Conservation (phyloP, 2,888 invertebrate species). For the Cheilosia vulpina region DNA sequence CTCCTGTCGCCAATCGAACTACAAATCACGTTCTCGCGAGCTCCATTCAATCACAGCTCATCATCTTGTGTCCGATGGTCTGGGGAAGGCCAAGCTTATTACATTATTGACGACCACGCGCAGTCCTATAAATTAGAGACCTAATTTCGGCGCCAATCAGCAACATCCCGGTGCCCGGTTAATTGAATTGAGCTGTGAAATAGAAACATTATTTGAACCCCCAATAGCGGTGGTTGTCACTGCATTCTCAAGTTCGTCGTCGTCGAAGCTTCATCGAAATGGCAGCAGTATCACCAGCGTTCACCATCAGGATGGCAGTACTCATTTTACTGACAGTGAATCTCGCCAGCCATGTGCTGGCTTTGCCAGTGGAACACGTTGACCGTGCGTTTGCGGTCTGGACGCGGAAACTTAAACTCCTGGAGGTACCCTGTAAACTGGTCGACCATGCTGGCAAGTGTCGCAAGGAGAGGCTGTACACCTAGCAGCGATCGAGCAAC, state of each 20-base stretch:
- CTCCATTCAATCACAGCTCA: slow-evolving; percentile 10
- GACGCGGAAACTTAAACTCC: slow-evolving; percentile 35
- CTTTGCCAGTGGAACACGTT: slow-evolving; percentile 20
- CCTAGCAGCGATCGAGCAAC: background rate
- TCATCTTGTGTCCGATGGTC: background rate
- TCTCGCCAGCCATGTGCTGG: background rate
- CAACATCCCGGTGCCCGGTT: background rate
- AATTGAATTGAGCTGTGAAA: slow-evolving; percentile 26
- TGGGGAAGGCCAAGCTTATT: slow-evolving; percentile 55
- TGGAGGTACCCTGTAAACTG: slow-evolving; percentile 33
- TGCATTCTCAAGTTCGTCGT: slow-evolving; percentile 33
- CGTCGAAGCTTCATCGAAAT: slow-evolving; percentile 29
- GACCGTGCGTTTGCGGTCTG: slow-evolving; percentile 4
- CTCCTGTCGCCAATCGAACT: slow-evolving; percentile 17
- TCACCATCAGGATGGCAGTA: slow-evolving; percentile 16
- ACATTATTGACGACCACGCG: slow-evolving; percentile 33
- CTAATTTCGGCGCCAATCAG: slow-evolving; percentile 52
- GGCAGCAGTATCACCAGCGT: slow-evolving; percentile 10
- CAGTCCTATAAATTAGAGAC: slow-evolving; percentile 50
- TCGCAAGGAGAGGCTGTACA: slow-evolving; percentile 14
- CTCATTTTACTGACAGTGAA: slow-evolving; percentile 25
- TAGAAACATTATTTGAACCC: slow-evolving; percentile 28
- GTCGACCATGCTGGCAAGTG: slow-evolving; percentile 51
- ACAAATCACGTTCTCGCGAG: slow-evolving; percentile 18
- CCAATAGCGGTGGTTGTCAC: background rate